Evolutionary conservation across 1,140 invertebrate species (phyloP), one percentile per base, ranked within the genome.

Genomic region (Monochamus saltuarius): DNA sequence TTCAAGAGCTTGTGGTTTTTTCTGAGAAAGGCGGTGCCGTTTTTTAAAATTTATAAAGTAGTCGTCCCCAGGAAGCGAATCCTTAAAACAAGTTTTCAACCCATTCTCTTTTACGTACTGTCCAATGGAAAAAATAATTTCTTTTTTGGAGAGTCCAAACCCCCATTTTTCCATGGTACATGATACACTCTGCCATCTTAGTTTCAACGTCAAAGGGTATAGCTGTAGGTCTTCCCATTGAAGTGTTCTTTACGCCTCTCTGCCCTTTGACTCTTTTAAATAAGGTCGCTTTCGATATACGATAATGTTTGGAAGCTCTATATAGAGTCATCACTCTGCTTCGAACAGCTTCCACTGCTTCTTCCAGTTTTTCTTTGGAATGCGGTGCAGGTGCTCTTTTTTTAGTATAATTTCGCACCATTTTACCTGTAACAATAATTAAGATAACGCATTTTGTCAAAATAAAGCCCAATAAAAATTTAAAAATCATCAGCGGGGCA

Each of bases 1-100:
- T 66, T 75, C 71, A 19, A 75, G 69, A 45, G 62, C 53, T 68
- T 75, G 70, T 7, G 75, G 70, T 56, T 75, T 76, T 67, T 75
- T 77, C 10, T 73, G 50, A 1, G 69, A 70, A 0, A 77, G 47
- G 42, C 59, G 40, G 40, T 77, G 64, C 8, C 72, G 45, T 51
- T 68, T 63, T 29, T 61, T 64, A 62, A 57, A 77, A 76, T 38
- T 37, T 13, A 38, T 13, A 57, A 77, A 77, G 73, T 72, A 78
- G 19, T 74, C 73, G 13, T 73, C 52, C 6, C 76, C 74, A 16
- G 77, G 77, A 40, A 50, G 62, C 8, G 62, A 67, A 68, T 74
- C 59, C 61, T 72, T 75, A 62, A 78, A 77, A 10, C 63, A 55
- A 13, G 67, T 73, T 46, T 61, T 53, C 10, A 75, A 60, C 17